Base-by-base conservation (phyloP, 2,113 vertebrate genomes). In the Petroica traversi region DNA sequence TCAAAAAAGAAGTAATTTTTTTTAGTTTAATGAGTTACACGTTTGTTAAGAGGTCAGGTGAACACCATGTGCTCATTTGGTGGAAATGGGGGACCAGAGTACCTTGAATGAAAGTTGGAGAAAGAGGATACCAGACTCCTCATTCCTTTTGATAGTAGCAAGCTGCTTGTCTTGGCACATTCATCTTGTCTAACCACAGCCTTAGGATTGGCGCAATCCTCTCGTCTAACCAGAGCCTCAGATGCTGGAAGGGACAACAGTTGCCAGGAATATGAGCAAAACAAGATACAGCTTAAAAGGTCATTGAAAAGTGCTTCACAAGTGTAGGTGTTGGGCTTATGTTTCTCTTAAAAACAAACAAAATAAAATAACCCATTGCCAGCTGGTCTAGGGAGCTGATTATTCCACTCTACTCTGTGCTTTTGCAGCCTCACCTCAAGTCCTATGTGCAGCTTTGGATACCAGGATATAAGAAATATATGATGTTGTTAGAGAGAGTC, bases 391-490 rank as follows among this genome's bases (percentile, higher is more conserved):
- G 18, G 31, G 14, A 33, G 14, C 29, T 55, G 63, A 49, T 49
- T 62, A 55, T 34, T 18, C 18, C 1, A 1, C 11, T 46, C 14
- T 33, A 1, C n/a, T 74, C 29, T 24, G 71, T 0, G 0, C 18
- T 36, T 40, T 12, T 41, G 31, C 34, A 68, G 18, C 48, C 25
- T 76, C 63, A 33, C 12, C 22, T 69, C 0, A 0, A 48, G 48
- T 48, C 15, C 31, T 62, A 31, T 34, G 54, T 62, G 34, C 54
- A 55, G 31, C 33, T 89, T 62, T 43, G 55, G 48, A 12, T 45
- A 26, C 40, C 71, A 62, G 18, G 36, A 24, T 62, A 5, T 12
- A 16, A 48, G 25, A 36, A 75, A 48, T 31, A 11, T 0, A 15
- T 40, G 1, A 75, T 61, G 34, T 10, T 68, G 11, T 46, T 40